A percentile compares a stretch with the other conserved stretches of the same genome.
phyloP scores from a whole-genome alignment of 2,797 vertebrate species.

The Spinibarbus caldwelli region DNA sequence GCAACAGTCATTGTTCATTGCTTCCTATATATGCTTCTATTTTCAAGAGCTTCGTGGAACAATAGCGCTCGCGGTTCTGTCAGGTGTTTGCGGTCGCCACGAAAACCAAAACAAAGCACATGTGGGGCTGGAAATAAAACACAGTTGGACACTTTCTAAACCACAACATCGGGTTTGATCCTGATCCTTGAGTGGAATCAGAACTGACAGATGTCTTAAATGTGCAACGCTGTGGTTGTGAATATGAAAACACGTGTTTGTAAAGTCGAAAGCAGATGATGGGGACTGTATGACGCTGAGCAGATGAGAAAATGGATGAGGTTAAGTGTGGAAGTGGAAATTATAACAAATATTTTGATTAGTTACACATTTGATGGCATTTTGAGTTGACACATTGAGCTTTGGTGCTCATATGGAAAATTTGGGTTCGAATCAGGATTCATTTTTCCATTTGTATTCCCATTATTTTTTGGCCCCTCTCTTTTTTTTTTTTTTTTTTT shows the following conservation, averaged over 20 bases:
- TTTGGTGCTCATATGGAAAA: not conserved
- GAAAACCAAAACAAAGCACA: slow-evolving; percentile 66
- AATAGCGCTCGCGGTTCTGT: slow-evolving; percentile 64
- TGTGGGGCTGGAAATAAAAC: slow-evolving; percentile 54
- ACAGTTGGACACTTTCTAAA: slow-evolving; percentile 25
- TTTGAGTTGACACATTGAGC: not conserved
- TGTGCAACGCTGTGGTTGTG: slow-evolving; percentile 33
- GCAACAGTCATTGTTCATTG: slow-evolving; percentile 84
- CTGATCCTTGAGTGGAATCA: not conserved
- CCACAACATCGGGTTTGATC: slow-evolving; percentile 25
- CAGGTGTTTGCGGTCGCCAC: slow-evolving; percentile 63
- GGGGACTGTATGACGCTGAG: slow-evolving; percentile 63
- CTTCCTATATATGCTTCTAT: slow-evolving; percentile 78
- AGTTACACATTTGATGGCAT: not conserved
- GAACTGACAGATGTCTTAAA: slow-evolving; percentile 43
- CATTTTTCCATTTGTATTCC: too few species aligned
- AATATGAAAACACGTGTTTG: slow-evolving; percentile 65
- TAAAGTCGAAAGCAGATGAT: slow-evolving; percentile 63
- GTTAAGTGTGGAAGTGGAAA: slow-evolving; percentile 64
- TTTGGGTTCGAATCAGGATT: not conserved
- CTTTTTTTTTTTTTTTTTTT: not conserved
- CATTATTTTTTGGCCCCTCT: not conserved
- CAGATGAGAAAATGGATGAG: not conserved
- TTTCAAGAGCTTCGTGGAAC: slow-evolving; percentile 75
- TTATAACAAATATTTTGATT: slow-evolving; percentile 16